Evolutionary conservation across 2,113 vertebrate genomes (phyloP), one percentile per base, ranked within the genome.

Genomic region (Nothobranchius kuhntae): DNA sequence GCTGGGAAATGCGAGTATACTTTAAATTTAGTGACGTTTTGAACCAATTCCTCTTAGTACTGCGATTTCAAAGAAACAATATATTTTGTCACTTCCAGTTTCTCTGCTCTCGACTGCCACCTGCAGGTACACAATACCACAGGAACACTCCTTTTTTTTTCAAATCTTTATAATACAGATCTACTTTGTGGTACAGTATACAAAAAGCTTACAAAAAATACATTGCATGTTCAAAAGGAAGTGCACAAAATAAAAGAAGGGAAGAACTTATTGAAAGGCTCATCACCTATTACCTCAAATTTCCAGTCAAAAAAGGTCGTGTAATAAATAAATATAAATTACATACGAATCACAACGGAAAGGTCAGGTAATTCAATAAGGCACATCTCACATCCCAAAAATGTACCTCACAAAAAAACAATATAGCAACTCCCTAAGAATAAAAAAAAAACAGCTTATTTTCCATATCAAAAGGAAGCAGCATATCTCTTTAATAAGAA

Each of bases 301-400:
- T 81, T 87, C 89, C 73, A 87, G 74, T 89, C 83, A 83, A 83
- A 83, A 40, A 87, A 65, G 36, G 65, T 67, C 85, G 81, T 83
- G 87, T 73, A 92, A 94, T 93, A 94, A 94, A 93, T 93, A 92
- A 91, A 83, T 91, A 93, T 92, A 93, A 93, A 92, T 93, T 92
- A 93, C 78, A 87, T 50, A 68, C 89, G 73, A 86, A 85, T 84
- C 73, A 86, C 75, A 63, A 70, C 81, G 68, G 83, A 86, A 91
- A 86, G 64, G 59, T 85, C 77, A 81, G 85, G 80, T 84, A 87
- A 90, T 86, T 89, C 83, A 80, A 82, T 89, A 92, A 93, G 91
- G 91, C 91, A 93, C 92, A 92, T 86, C 83, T 82, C 52, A 72
- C 51, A 88, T 83, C 73, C 63, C 73, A 85, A 85, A 45, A 89